phyloP scores from a whole-genome alignment of 2,888 invertebrate genomes.

The Eristalis intricaria region DNA sequence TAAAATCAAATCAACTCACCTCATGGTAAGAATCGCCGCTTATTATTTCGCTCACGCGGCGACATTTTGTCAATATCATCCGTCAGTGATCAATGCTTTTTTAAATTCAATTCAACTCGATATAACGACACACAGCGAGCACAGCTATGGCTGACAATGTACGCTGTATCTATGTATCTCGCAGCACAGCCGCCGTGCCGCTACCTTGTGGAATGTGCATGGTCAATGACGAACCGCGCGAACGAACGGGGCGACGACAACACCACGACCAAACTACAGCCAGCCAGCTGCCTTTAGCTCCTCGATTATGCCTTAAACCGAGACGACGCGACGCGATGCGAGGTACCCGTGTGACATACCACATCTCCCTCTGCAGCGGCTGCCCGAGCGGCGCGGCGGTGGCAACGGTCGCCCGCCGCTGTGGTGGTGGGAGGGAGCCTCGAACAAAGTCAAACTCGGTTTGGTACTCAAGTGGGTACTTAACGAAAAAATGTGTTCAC shows the following conservation, averaged over 20 bases:
- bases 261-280: conserved; percentile 22
- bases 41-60: conserved; percentile 79
- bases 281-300: conserved; percentile 6
- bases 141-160: background rate
- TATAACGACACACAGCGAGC: background rate
- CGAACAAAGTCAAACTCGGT: conserved; percentile 52
- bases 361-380: conserved; percentile 6
- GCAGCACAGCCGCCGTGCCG: background rate
- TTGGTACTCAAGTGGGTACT: conserved; percentile 51
- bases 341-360: conserved; percentile 9
- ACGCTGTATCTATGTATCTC: conserved; percentile 35
- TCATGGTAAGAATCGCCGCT: conserved; percentile 61
- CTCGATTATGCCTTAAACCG: conserved; percentile 65
- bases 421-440: conserved; percentile 21
- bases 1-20: conserved; percentile 72
- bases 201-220: conserved; percentile 75
- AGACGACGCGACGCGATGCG: conserved; percentile 19
- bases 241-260: conserved; percentile 4
- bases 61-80: conserved; percentile 81
- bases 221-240: conserved; percentile 64
- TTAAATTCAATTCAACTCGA: conserved; percentile 78
- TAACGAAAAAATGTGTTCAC: conserved; percentile 56
- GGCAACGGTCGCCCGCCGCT: no score
- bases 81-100: conserved; percentile 80
- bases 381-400: background rate